Conservation (phyloP, 2,113 vertebrate genomes). For the Ancistrus triradiatus region DNA sequence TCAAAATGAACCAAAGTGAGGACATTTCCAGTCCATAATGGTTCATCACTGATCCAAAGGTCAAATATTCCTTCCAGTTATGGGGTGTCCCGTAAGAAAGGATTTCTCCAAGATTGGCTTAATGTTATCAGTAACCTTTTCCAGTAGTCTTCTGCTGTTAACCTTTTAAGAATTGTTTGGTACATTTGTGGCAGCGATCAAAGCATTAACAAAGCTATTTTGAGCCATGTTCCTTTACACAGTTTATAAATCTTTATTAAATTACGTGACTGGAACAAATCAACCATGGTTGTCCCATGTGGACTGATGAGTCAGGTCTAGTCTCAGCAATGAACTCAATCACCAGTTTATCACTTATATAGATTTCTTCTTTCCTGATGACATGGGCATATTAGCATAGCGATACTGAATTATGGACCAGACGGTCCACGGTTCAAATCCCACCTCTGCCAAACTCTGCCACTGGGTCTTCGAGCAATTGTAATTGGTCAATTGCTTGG, state of each 20-base stretch:
- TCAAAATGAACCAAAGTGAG: background rate
- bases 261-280: background rate
- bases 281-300: background rate
- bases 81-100: background rate
- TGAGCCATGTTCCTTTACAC: background rate
- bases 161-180: background rate
- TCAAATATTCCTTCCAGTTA: background rate
- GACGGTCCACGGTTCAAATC: too few relatives aligned
- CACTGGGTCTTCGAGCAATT: too few relatives aligned
- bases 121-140: conserved; percentile 17
- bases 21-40: background rate
- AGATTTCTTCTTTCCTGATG: too few relatives aligned
- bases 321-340: too few relatives aligned
- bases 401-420: too few relatives aligned
- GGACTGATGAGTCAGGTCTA: too few relatives aligned
- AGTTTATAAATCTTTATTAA: background rate
- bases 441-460: too few relatives aligned
- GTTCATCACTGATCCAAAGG: background rate
- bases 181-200: conserved; percentile 11
- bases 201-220: background rate
- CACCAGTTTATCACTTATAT: too few relatives aligned
- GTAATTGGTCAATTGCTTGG: too few relatives aligned
- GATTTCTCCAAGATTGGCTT: conserved; percentile 11
- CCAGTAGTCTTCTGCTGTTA: background rate
- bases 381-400: too few relatives aligned